These are phyloP conservation scores for Eulemur macaco DNA, from an alignment of 2,113 vertebrate species.

Conservation along the genomic window DNA sequence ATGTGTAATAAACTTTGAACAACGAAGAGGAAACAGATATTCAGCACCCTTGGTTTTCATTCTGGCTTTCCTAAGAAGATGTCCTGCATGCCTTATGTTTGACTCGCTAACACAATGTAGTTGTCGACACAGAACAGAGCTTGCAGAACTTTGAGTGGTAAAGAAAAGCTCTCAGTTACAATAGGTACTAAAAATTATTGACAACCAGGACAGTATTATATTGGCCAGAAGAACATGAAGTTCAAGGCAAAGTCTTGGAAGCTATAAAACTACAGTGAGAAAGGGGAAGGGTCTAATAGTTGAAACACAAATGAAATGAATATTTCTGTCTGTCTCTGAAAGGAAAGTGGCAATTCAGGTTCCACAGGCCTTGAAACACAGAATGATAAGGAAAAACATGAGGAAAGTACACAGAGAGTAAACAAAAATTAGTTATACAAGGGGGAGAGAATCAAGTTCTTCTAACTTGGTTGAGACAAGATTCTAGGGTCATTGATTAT, in stretches of 20 bases:
- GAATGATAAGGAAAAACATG: constrained; percentile 15
- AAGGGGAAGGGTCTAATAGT: neutral
- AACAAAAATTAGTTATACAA: neutral
- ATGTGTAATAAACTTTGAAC: neutral
- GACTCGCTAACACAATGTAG: neutral
- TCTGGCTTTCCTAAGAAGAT: neutral
- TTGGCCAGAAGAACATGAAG: neutral
- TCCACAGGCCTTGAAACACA: neutral
- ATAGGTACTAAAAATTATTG: constrained; percentile 7
- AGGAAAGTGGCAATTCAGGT: constrained; percentile 45
- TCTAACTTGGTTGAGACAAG: neutral
- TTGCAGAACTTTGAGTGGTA: neutral
- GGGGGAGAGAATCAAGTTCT: neutral
- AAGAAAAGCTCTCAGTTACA: neutral
- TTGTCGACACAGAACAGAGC: neutral
- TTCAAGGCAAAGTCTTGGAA: constrained; percentile 33
- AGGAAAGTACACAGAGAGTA: neutral
- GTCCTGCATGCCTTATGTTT: neutral
- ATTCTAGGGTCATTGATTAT: neutral
- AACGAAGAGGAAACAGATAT: constrained; percentile 36
- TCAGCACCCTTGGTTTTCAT: neutral
- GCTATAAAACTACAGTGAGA: constrained; percentile 20
- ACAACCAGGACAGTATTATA: neutral
- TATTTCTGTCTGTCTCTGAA: constrained; percentile 6
- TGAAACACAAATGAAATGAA: constrained; percentile 3